Evolutionary conservation across 2,888 invertebrate genomes (phyloP), one percentile per base, ranked within the genome.

Genomic region (Ormyrus nitidulus): DNA sequence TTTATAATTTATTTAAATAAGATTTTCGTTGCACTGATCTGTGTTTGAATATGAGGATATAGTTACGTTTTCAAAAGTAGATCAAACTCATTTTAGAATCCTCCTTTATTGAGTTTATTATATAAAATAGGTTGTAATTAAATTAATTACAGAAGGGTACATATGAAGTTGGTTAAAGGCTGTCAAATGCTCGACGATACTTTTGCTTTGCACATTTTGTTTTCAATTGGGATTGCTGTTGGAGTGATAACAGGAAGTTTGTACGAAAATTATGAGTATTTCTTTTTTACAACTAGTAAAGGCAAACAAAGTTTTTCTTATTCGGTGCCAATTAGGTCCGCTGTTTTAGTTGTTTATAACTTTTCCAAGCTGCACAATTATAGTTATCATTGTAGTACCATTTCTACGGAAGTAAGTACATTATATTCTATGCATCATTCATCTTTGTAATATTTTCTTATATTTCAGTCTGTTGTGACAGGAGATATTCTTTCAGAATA

Each of bases 161-260:
- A 66, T 34, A 46, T 73, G 7, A 46, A 62, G 9, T 7, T 77
- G 10, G 51, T 56, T 3, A 58, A 70, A 5, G 10, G 48, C 11
- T 77, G 77, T 44, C 49, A 71, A 58, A 56, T 64, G 10, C 9
- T 19, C 10, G 62, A 62, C 11, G 13, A 44, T 5, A 11, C 64
- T n/a, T 77, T 56, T 11, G 48, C 9, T 1, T 0, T 19, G 62
- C 64, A 73, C 44, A 64, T 64, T 34, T n/a, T 73, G 8, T n/a
- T 73, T 9, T 54, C 64, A 4, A 48, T 64, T 6, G 46, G 1
- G 6, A 5, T 44, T 0, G 73, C 53, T 7, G 6, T 73, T 54
- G 73, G 44, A 44, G 54, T 73, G 5, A 73, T 73, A 34, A 73
- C 73, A 13, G 73, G 61, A n/a, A 11, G 53, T 44, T 13, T 61